Percentiles rank a stretch among this genome's conserved stretches.
phyloP scores from a whole-genome alignment of 2,113 vertebrate species.

The Platichthys stellatus region DNA sequence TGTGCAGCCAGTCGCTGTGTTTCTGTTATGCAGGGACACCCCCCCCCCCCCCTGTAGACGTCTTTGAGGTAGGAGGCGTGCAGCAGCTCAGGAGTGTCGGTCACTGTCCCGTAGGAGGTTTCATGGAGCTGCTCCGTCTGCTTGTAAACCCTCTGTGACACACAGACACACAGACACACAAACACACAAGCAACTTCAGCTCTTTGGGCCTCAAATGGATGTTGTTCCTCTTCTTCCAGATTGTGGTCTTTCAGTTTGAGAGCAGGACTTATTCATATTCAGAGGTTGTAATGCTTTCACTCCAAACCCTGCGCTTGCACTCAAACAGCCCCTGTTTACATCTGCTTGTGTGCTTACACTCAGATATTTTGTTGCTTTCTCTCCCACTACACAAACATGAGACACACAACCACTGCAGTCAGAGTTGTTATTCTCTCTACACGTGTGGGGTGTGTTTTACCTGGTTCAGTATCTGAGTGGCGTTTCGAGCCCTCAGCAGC shows the following conservation, averaged over 20 bases:
- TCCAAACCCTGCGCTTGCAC: too few species aligned
- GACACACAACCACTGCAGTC: neutral
- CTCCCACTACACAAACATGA: slow-evolving; percentile 77
- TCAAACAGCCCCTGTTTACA: too few species aligned
- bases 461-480: slow-evolving; percentile 85
- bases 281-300: too few species aligned
- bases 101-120: slow-evolving; percentile 70
- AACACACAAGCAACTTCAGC: too few species aligned
- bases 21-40: neutral
- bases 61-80: slow-evolving; percentile 81
- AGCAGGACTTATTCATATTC: too few species aligned
- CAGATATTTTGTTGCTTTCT: too few species aligned
- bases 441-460: slow-evolving; percentile 48
- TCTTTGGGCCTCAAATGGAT: too few species aligned
- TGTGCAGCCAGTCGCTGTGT: too few species aligned
- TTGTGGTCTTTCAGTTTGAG: too few species aligned
- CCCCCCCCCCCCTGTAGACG: slow-evolving; percentile 65
- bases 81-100: slow-evolving; percentile 79
- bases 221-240: too few species aligned
- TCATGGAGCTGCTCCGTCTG: slow-evolving; percentile 73
- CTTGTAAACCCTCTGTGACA: slow-evolving; percentile 71
- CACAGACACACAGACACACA: slow-evolving; percentile 50
- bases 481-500: slow-evolving; percentile 85
- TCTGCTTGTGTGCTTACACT: too few species aligned
- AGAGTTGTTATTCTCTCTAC: neutral